Conservation (phyloP, 2,797 vertebrate genomes). For the Orestias chungarensis region DNA sequence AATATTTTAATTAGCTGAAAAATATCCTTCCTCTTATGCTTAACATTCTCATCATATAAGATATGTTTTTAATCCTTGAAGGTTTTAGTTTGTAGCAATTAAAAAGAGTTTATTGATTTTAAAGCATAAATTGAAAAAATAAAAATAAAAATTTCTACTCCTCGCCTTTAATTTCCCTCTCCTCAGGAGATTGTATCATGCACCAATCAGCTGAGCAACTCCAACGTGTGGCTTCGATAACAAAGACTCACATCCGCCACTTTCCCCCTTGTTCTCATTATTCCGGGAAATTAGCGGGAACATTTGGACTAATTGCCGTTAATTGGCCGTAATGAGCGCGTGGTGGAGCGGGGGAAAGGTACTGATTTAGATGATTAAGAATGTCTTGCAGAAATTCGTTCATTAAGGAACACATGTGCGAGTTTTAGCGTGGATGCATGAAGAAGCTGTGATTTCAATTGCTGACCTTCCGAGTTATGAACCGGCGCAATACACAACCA, state of each 20-base stretch:
- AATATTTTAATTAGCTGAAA: background rate
- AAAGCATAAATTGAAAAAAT: background rate
- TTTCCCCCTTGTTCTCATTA: conserved; percentile 72
- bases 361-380: conserved; percentile 82
- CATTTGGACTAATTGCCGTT: conserved; percentile 79
- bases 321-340: conserved; percentile 79
- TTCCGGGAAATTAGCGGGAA: conserved; percentile 74
- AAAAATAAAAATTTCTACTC: background rate
- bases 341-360: conserved; percentile 71
- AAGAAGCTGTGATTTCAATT: conserved; percentile 78
- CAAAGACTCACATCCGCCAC: conserved; percentile 57
- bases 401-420: conserved; percentile 74
- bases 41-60: background rate
- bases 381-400: conserved; percentile 75
- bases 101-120: background rate
- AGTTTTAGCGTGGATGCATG: conserved; percentile 60
- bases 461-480: conserved; percentile 38
- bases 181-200: conserved; percentile 41
- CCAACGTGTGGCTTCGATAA: conserved; percentile 49
- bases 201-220: conserved; percentile 58
- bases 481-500: conserved; percentile 35
- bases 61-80: background rate
- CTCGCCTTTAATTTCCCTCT: background rate
- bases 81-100: background rate
- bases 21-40: background rate